Evolutionary conservation across 2,888 invertebrate genomes (phyloP).

Genomic region (Dicyrtoma fusca): DNA sequence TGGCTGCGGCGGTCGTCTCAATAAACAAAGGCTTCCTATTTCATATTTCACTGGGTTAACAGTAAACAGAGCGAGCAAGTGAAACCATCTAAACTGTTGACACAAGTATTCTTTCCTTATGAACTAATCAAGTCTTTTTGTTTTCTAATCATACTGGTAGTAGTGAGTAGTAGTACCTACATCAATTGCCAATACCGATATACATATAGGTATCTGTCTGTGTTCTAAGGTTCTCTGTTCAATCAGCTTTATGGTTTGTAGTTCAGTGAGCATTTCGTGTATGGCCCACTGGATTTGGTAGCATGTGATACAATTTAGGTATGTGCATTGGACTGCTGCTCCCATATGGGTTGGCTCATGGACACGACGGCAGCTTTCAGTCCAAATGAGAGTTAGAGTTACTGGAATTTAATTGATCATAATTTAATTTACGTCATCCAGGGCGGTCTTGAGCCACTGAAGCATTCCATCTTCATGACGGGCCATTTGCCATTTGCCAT

Average conservation of each 20-base stretch:
- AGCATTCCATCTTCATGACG: no score
- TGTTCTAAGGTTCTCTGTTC: neutral
- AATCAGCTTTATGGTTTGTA: conserved; percentile 2
- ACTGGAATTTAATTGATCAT: no score
- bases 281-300: neutral
- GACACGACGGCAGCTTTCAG: no score
- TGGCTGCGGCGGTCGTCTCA: no score
- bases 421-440: no score
- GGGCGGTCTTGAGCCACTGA: no score
- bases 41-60: conserved; percentile 16
- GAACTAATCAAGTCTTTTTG: neutral
- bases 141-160: neutral
- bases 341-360: no score
- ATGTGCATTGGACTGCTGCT: neutral
- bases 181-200: no score
- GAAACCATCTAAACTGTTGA: conserved; percentile 9
- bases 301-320: neutral
- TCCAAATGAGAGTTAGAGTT: no score
- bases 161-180: neutral
- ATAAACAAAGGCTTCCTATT: conserved; percentile 31
- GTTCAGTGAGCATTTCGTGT: conserved; percentile 3
- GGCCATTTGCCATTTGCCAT: no score
- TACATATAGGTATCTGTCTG: neutral
- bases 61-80: neutral
- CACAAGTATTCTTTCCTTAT: neutral